phyloP scores from a whole-genome alignment of 2,113 vertebrate genomes.

The Helogale parvula region DNA sequence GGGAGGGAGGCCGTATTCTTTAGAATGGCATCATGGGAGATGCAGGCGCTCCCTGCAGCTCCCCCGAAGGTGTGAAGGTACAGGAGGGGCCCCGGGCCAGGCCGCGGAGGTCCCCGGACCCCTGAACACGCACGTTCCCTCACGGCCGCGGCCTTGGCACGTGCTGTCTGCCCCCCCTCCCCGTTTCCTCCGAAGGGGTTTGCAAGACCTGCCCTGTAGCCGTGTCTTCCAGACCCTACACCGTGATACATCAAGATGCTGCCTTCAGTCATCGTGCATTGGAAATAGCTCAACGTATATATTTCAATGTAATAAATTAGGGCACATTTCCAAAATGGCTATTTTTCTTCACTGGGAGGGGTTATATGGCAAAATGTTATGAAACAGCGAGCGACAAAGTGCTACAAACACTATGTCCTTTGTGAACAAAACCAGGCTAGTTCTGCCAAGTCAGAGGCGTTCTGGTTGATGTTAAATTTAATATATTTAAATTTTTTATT shows the following conservation, averaged over 20 bases:
- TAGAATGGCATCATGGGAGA: background rate
- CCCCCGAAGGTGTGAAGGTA: background rate
- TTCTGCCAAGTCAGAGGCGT: background rate
- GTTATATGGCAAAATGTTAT: background rate
- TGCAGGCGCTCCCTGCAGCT: background rate
- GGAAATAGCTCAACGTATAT: background rate
- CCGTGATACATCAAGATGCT: too few species aligned
- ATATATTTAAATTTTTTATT: background rate
- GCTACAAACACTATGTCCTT: background rate
- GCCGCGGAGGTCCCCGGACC: background rate
- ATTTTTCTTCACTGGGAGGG: background rate
- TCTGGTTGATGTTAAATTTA: background rate
- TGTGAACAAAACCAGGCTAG: background rate
- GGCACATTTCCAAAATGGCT: background rate
- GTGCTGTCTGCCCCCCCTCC: background rate
- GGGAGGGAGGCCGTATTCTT: background rate
- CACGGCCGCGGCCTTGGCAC: rapidly evolving
- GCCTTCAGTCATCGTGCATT: too few species aligned
- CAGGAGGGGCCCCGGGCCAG: background rate
- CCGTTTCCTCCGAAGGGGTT: background rate
- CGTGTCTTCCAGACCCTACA: background rate
- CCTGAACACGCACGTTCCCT: rapidly evolving
- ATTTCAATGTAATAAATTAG: background rate
- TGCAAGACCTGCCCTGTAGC: background rate
- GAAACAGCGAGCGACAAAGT: background rate